A percentile compares a stretch with the other conserved stretches of the same genome.
Evolutionary conservation across 2,113 vertebrate species (phyloP).

Genomic region (Sapajus apella): DNA sequence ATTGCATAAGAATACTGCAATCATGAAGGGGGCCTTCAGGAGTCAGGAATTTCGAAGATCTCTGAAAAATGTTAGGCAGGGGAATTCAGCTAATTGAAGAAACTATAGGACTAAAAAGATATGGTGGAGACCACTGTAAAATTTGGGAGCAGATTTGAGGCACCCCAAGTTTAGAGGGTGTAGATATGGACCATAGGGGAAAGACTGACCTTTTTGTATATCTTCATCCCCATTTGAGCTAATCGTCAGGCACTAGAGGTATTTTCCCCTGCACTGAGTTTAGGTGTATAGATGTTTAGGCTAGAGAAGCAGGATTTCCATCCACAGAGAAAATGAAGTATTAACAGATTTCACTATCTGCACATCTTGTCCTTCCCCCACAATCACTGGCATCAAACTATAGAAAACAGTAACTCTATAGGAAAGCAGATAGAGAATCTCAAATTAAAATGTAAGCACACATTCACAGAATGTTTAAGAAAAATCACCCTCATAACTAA

Average conservation of each 20-base stretch:
- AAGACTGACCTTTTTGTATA: background rate
- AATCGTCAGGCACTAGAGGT: background rate
- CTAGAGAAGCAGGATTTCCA: background rate
- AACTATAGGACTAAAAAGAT: background rate
- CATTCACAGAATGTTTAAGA: background rate
- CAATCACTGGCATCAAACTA: background rate
- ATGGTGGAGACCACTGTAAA: background rate
- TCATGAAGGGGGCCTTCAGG: background rate
- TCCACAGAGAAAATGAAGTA: background rate
- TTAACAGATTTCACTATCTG: background rate
- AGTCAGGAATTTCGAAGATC: constrained; percentile 3
- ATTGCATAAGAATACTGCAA: background rate
- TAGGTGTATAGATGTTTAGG: background rate
- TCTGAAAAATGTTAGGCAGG: constrained; percentile 28
- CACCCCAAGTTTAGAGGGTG: constrained; percentile 6
- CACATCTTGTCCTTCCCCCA: background rate
- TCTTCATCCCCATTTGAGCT: background rate
- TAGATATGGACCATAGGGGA: background rate
- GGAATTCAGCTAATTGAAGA: background rate
- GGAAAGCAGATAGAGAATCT: background rate
- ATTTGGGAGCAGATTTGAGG: background rate
- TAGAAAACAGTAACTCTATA: background rate
- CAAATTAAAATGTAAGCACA: constrained; percentile 1
- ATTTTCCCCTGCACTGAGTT: background rate
- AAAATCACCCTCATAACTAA: background rate